A percentile compares a stretch with the other conserved stretches of the same genome.
phyloP scores from a whole-genome alignment of 2,113 vertebrate genomes.

The Paramisgurnus dabryanus region DNA sequence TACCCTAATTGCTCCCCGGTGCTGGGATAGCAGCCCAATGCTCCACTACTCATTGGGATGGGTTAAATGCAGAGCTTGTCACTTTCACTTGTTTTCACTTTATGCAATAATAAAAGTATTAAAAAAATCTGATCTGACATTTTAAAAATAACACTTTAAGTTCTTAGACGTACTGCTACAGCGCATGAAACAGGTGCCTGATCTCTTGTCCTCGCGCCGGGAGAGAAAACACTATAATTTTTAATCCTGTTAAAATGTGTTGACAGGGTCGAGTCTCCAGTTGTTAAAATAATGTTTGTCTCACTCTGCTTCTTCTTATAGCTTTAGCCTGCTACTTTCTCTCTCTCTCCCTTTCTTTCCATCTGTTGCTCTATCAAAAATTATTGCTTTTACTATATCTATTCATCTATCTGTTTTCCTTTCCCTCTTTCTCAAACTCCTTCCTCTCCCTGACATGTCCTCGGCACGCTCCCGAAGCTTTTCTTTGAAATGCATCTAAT shows the following conservation, averaged over 20 bases:
- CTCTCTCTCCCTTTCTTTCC: slow-evolving; percentile 12
- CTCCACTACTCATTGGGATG: too few species aligned
- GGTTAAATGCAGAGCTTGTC: too few species aligned
- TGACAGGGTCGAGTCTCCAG: slow-evolving; percentile 46
- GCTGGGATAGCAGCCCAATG: too few species aligned
- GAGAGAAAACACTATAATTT: slow-evolving; percentile 45
- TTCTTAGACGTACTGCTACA: not conserved
- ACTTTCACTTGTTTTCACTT: too few species aligned
- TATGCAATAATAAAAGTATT: too few species aligned
- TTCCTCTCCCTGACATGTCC: slow-evolving; percentile 12
- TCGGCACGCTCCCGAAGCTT: slow-evolving; percentile 51
- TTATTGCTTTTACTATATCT: slow-evolving; percentile 1
- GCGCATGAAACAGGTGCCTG: slow-evolving; percentile 5
- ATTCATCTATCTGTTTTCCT: slow-evolving; percentile 2
- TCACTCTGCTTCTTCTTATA: not conserved
- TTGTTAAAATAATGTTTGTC: slow-evolving; percentile 43
- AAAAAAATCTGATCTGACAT: not conserved
- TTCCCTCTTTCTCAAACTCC: not conserved
- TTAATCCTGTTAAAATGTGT: slow-evolving; percentile 48
- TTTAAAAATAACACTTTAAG: not conserved
- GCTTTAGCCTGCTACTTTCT: not conserved
- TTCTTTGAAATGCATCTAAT: slow-evolving; percentile 74
- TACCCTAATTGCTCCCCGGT: too few species aligned
- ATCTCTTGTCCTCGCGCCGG: slow-evolving; percentile 17
- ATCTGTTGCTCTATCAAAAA: slow-evolving; percentile 1